Evolutionary conservation across 2,888 invertebrate genomes (phyloP), one percentile per base, ranked within the genome.

Genomic region (Therioaphis trifolii): DNA sequence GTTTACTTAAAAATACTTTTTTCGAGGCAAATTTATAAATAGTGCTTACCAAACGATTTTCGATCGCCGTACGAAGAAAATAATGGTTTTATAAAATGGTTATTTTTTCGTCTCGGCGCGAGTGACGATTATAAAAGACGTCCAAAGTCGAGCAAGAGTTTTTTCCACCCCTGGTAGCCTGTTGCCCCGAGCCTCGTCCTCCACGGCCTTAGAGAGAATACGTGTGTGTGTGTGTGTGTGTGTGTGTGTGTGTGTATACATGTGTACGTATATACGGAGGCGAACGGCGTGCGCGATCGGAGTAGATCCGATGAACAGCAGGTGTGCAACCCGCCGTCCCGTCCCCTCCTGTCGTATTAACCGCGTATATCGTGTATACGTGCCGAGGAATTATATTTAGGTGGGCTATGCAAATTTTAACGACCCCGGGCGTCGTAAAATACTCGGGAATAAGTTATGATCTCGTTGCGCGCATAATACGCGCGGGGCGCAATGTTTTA

Each of bases 401-500:
- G 18, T 49, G 35, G 80, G 46, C 72, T 61, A 82, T 82, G 80
- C 72, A 72, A 82, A 72, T 72, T 80, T 46, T 72, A 72, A 80
- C 61, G 80, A 63, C 43, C 79, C 24, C 46, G 40, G 69, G 43
- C 72, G 72, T 82, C 72, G 72, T 82, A 82, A 82, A 82, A 82
- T 49, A 82, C 61, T 61, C 46, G 72, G 72, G 49, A 72, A 82
- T 82, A 82, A 82, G 71, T 82, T 82, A 82, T 63, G 72, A 72
- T 82, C 71, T 71, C 27, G 69, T 71, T 43, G 58, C 58, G 29
- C 58, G 43, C 7, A 21, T 4, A 7, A 11, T 49, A 18, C 15
- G n/a, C 7, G 46, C 12, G 43, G 14, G 27, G 52, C 52, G 18
- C 24, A 27, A 79, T 80, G 35, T 63, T 71, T 66, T 79, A 79